phyloP scores from a whole-genome alignment of 2,888 invertebrate genomes.

The Allophyes oxyacanthae region DNA sequence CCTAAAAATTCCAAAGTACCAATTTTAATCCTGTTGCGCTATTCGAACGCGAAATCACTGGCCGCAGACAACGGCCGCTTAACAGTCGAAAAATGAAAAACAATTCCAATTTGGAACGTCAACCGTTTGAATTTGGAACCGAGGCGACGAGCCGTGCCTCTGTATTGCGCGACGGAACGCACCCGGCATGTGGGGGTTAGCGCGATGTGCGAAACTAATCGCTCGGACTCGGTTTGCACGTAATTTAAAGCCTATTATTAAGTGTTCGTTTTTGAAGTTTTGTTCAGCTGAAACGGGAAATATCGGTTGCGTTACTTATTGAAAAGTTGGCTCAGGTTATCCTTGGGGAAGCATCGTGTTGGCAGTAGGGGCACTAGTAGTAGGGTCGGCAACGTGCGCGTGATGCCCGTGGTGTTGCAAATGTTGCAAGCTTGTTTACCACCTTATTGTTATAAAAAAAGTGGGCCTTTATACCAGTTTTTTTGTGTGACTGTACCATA shows the following conservation, averaged over 20 bases:
- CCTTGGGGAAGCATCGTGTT: too few relatives aligned
- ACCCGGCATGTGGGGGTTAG: constrained; percentile 66
- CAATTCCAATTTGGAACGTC: constrained; percentile 86
- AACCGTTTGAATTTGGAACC: constrained; percentile 83
- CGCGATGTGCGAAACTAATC: constrained; percentile 37
- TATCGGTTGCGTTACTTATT: neutral
- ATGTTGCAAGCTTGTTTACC: too few relatives aligned
- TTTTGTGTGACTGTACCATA: too few relatives aligned
- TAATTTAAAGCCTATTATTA: constrained; percentile 26
- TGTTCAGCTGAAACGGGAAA: neutral
- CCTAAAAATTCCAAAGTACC: constrained; percentile 52
- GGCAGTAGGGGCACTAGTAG: too few relatives aligned
- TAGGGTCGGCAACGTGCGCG: too few relatives aligned
- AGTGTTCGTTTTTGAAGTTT: constrained; percentile 19
- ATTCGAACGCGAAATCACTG: constrained; percentile 74
- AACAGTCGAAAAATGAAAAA: constrained; percentile 84
- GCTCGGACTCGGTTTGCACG: constrained; percentile 43
- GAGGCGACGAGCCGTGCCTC: constrained; percentile 70
- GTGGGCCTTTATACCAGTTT: too few relatives aligned
- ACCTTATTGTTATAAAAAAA: too few relatives aligned
- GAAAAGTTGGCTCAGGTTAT: neutral
- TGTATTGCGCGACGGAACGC: constrained; percentile 67
- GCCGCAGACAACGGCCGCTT: constrained; percentile 74
- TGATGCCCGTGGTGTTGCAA: too few relatives aligned
- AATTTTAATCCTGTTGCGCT: constrained; percentile 59